Conservation (phyloP, 2,888 invertebrate genomes). For the Pristionchus arcanus region DNA sequence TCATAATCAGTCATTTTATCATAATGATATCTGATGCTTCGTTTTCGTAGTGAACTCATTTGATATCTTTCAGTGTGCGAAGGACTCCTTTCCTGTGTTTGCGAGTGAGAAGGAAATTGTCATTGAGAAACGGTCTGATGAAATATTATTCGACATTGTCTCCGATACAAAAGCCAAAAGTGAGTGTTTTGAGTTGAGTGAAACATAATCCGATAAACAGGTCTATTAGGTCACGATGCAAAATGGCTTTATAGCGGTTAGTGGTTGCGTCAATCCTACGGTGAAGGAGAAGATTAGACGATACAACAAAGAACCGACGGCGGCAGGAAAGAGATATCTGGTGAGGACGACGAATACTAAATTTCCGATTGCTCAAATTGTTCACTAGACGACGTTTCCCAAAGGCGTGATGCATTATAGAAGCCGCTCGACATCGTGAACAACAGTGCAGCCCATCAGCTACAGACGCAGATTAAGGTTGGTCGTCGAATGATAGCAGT, state of each 20-base stretch:
- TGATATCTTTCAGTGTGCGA: too few species aligned
- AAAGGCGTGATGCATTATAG: neutral
- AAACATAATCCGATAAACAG: neutral
- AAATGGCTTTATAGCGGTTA: neutral
- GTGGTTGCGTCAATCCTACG: neutral
- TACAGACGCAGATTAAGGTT: slow-evolving; percentile 12
- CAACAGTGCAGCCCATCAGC: neutral
- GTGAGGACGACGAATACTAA: slow-evolving; percentile 16
- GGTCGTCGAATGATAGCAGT: neutral
- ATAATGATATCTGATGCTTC: too few species aligned
- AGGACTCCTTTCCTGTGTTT: too few species aligned
- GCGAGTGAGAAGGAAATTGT: neutral
- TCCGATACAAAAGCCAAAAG: neutral
- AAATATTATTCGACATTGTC: neutral
- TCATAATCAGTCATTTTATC: too few species aligned
- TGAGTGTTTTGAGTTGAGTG: neutral
- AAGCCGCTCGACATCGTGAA: neutral
- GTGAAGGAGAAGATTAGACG: slow-evolving; percentile 8
- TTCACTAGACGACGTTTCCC: slow-evolving; percentile 26
- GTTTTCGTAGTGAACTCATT: too few species aligned
- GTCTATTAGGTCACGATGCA: neutral
- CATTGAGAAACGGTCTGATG: neutral
- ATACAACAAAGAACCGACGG: slow-evolving; percentile 22
- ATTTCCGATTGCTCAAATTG: neutral
- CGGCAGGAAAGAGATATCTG: slow-evolving; percentile 24